Conservation (phyloP, 2,888 invertebrate genomes). For the Neoscelio sp. region DNA sequence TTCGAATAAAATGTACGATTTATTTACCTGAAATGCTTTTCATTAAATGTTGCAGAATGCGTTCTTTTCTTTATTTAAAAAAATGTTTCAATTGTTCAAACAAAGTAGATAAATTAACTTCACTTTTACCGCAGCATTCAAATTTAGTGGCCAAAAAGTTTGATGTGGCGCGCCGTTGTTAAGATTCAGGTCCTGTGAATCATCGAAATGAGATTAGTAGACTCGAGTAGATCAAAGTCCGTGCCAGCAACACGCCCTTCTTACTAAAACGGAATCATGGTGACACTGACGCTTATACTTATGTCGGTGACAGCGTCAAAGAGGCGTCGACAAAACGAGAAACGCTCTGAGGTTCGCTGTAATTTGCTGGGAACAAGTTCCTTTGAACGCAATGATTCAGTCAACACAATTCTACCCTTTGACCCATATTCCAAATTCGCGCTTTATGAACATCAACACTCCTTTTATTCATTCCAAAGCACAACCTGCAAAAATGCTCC, state of each 20-base stretch:
- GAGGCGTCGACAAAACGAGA: slow-evolving; percentile 58
- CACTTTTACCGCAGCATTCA: too few relatives aligned
- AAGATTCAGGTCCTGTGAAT: slow-evolving; percentile 51
- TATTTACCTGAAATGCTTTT: too few relatives aligned
- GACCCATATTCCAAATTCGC: slow-evolving; percentile 38
- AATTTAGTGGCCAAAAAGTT: too few relatives aligned
- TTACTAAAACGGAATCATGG: slow-evolving; percentile 19
- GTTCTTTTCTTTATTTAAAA: too few relatives aligned
- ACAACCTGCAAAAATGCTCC: too few relatives aligned
- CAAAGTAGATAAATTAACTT: too few relatives aligned
- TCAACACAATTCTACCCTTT: slow-evolving; percentile 43
- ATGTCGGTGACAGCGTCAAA: slow-evolving; percentile 58
- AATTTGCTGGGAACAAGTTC: slow-evolving; percentile 59
- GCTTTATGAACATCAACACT: not conserved
- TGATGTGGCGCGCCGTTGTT: slow-evolving; percentile 19
- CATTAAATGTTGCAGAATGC: too few relatives aligned
- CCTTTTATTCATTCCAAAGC: not conserved
- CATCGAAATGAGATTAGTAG: slow-evolving; percentile 61
- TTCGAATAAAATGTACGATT: too few relatives aligned
- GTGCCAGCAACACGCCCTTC: slow-evolving; percentile 56
- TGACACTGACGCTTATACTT: slow-evolving; percentile 56
- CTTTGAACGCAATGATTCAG: slow-evolving; percentile 45
- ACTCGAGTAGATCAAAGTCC: slow-evolving; percentile 63
- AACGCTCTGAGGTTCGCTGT: slow-evolving; percentile 42
- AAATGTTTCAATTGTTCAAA: too few relatives aligned